Evolutionary conservation across 1,140 invertebrate species (phyloP), one percentile per base, ranked within the genome.

Genomic region (Mizuhopecten yessoensis): DNA sequence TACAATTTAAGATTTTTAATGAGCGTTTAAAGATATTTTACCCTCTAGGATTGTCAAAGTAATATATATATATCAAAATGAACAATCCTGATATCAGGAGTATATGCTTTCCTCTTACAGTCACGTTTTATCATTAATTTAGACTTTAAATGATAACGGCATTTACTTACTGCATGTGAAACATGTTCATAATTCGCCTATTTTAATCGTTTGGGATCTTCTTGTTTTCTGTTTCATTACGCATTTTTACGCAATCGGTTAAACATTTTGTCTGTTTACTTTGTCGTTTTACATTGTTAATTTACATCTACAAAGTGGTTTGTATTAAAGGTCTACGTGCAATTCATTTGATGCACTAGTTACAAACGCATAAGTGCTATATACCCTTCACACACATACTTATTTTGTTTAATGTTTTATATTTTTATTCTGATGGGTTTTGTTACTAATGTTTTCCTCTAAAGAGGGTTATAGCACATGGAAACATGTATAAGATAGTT

Each of bases 341-440:
- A 75, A 75, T 75, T 29, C 5, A 75, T 5, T 17, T 0, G 57
- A 29, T 75, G 20, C 45, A 13, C 17, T n/a, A 75, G 57, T 75
- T 75, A 75, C 57, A 75, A n/a, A 75, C 45, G 45, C 45, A 29
- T 75, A 75, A 75, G 57, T 75, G 57, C 57, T 75, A 29, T 49
- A 49, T 49, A 49, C 45, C 13, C 13, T 49, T 9, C 36, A 39
- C 36, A 49, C 20, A 49, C 45, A n/a, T n/a, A 10, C 20, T 49
- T 49, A 49, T 49, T n/a, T n/a, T n/a, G n/a, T n/a, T n/a, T n/a
- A n/a, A n/a, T n/a, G n/a, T n/a, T n/a, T n/a, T n/a, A n/a, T n/a
- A n/a, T n/a, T n/a, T n/a, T n/a, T n/a, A n/a, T 17, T 49, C 45
- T 49, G 11, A 49, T 49, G 11, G 42, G n/a, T n/a, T 75, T 75